A percentile compares a stretch with the other conserved stretches of the same genome.
phyloP scores from a whole-genome alignment of 2,797 vertebrate species.

The Tapera naevia region DNA sequence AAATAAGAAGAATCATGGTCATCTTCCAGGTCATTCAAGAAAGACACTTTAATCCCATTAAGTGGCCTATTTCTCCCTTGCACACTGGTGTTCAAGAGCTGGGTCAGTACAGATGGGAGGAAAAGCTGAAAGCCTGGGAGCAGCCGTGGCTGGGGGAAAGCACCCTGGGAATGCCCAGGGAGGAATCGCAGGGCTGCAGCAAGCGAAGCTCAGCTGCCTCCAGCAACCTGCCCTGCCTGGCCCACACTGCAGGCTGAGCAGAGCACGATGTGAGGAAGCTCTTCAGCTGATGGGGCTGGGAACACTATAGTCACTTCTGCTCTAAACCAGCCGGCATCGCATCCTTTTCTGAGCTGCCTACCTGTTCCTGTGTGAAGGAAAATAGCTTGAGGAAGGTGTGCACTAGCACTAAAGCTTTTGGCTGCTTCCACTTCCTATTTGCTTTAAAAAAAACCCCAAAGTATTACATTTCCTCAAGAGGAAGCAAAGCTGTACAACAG shows the following conservation, averaged over 20 bases:
- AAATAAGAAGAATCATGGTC: background rate
- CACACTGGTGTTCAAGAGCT: background rate
- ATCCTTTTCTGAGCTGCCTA: background rate
- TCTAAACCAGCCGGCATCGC: rapidly evolving
- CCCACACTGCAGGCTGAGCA: rapidly evolving
- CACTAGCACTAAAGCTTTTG: background rate
- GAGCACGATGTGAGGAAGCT: background rate
- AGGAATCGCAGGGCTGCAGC: background rate
- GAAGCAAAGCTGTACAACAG: background rate
- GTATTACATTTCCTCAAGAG: background rate
- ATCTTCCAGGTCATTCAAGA: background rate
- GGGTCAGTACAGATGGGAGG: background rate
- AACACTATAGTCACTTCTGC: background rate
- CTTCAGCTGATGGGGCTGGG: background rate
- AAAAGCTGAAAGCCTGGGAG: background rate
- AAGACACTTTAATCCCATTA: background rate
- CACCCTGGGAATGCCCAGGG: rapidly evolving
- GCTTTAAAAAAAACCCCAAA: background rate
- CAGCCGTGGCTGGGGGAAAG: background rate
- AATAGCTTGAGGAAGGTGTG: background rate
- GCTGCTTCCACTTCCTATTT: background rate
- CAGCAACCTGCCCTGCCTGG: background rate
- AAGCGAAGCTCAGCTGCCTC: background rate
- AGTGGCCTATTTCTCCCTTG: background rate
- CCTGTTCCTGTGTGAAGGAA: background rate